phyloP scores from a whole-genome alignment of 2,888 invertebrate genomes.

The Sylvicola fuscatus region DNA sequence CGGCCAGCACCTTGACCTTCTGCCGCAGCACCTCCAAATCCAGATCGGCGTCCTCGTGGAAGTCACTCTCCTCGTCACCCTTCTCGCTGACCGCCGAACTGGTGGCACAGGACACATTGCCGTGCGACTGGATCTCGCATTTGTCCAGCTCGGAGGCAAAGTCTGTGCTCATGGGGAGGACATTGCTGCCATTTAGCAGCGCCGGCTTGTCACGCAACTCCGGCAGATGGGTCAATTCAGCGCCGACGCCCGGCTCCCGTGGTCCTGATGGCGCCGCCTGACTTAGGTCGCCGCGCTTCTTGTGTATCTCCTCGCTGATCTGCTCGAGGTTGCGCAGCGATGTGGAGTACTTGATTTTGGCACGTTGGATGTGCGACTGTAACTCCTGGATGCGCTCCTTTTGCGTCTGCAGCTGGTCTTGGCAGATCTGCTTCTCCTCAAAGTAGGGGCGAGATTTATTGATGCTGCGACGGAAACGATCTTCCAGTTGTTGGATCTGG shows the following conservation, averaged over 20 bases:
- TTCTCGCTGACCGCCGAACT: slow-evolving; percentile 29
- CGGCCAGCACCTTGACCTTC: slow-evolving; percentile 48
- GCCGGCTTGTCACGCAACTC: not conserved
- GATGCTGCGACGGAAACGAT: slow-evolving; percentile 61
- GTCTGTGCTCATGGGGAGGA: slow-evolving; percentile 25
- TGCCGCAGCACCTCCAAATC: slow-evolving; percentile 44
- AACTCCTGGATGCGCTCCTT: slow-evolving; percentile 66
- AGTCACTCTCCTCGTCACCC: slow-evolving; percentile 17
- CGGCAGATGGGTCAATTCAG: slow-evolving; percentile 30
- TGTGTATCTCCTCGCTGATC: slow-evolving; percentile 82
- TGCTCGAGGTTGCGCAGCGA: slow-evolving; percentile 68
- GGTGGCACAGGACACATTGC: slow-evolving; percentile 30
- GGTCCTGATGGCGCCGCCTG: slow-evolving; percentile 19
- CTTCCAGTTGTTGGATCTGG: slow-evolving; percentile 60
- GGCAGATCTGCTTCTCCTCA: slow-evolving; percentile 71
- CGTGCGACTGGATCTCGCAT: slow-evolving; percentile 32
- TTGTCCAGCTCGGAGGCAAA: slow-evolving; percentile 34
- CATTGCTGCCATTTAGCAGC: slow-evolving; percentile 2
- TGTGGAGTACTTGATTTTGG: slow-evolving; percentile 63
- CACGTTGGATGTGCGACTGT: slow-evolving; percentile 46
- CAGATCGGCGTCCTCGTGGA: slow-evolving; percentile 14
- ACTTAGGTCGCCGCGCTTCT: slow-evolving; percentile 20
- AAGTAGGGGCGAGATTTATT: slow-evolving; percentile 78
- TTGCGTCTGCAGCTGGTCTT: slow-evolving; percentile 67
- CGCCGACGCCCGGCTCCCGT: slow-evolving; percentile 53